Percentiles rank a stretch among this genome's conserved stretches.
phyloP scores from a whole-genome alignment of 1,140 invertebrate genomes.

The Anagrus nilaparvatae region DNA sequence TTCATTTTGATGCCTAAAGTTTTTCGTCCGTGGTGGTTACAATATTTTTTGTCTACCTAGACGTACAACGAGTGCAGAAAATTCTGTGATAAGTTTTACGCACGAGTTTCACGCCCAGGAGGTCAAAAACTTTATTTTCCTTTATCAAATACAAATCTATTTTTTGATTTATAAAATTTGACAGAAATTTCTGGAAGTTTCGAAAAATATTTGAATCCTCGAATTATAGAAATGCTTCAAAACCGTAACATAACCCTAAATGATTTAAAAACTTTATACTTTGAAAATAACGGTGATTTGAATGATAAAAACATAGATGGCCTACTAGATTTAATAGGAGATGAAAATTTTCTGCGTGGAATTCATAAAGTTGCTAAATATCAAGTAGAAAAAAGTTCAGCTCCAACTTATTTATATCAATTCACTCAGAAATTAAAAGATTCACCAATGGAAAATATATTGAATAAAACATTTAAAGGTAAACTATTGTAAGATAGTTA shows the following conservation, averaged over 20 bases:
- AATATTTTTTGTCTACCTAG: too few species aligned
- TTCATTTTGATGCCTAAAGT: too few species aligned
- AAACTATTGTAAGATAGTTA: too few species aligned
- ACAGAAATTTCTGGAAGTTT: too few species aligned
- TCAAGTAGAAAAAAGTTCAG: conserved; percentile 24
- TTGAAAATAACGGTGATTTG: conserved; percentile 28
- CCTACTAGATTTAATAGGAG: conserved; percentile 36
- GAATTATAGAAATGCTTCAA: conserved; percentile 5
- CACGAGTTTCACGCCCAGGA: too few species aligned
- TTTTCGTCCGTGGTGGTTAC: too few species aligned
- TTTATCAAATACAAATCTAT: too few species aligned
- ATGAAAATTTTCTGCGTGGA: conserved; percentile 37
- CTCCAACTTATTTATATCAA: conserved; percentile 41
- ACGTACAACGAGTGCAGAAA: too few species aligned
- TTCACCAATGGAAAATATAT: conserved; percentile 6
- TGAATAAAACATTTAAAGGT: conserved; percentile 8
- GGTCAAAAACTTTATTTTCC: too few species aligned
- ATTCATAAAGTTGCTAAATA: conserved; percentile 35
- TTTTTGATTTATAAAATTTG: too few species aligned
- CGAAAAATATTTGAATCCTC: conserved; percentile 10
- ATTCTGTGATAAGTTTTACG: too few species aligned
- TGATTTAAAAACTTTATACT: conserved; percentile 26
- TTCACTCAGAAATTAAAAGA: conserved; percentile 33
- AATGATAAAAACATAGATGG: conserved; percentile 21
- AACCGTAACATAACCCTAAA: conserved; percentile 12